phyloP scores from a whole-genome alignment of 2,113 vertebrate species.

The Vidua macroura region DNA sequence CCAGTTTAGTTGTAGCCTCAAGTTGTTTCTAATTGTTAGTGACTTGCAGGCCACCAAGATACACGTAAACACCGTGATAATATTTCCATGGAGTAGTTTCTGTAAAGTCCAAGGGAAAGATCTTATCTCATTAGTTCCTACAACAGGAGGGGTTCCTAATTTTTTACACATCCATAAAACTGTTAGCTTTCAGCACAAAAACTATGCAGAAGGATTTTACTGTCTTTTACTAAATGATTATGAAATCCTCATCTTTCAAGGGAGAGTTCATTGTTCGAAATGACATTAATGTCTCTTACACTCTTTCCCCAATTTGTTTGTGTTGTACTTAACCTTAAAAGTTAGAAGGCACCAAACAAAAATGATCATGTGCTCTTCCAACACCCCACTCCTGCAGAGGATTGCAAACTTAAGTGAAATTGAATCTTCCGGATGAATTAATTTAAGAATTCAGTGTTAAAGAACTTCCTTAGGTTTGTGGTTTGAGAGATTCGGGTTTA shows the following conservation, averaged over 20 bases:
- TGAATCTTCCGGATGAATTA: not conserved
- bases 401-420: not conserved
- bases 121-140: not conserved
- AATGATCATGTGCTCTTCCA: fast-evolving
- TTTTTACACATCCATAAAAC: not conserved
- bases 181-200: not conserved
- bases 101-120: not conserved
- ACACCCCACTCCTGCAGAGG: not conserved
- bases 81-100: not conserved
- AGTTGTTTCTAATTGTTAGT: not conserved
- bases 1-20: not conserved
- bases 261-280: not conserved
- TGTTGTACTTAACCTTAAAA: not conserved
- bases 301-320: not conserved
- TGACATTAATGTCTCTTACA: not conserved
- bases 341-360: not conserved
- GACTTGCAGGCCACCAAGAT: not conserved
- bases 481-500: not conserved
- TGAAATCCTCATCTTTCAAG: not conserved
- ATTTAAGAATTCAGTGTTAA: not conserved
- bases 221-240: not conserved
- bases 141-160: not conserved
- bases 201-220: not conserved
- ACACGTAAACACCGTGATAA: not conserved
- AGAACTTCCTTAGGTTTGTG: not conserved